A percentile compares a stretch with the other conserved stretches of the same genome.
Evolutionary conservation across 2,113 vertebrate genomes (phyloP).

Genomic region (Paratilapia polleni): DNA sequence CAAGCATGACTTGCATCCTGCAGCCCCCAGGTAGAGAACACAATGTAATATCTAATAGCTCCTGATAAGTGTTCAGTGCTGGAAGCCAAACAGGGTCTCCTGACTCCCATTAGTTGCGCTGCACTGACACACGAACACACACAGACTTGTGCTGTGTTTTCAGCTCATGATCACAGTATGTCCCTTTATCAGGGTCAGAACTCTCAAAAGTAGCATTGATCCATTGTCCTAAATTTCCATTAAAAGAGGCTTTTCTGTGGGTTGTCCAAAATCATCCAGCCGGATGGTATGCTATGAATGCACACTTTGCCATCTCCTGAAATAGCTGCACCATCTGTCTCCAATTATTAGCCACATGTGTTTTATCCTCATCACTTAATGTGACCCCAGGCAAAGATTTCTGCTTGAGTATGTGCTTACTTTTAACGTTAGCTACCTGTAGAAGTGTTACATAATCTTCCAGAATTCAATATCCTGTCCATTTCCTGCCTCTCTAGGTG

Average conservation of each 20-base stretch:
- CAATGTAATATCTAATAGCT: conserved; percentile 47
- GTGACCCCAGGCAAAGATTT: conserved; percentile 3
- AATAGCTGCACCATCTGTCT: not conserved
- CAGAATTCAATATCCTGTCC: conserved; percentile 73
- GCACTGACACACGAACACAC: conserved; percentile 35
- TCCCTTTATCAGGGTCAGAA: not conserved
- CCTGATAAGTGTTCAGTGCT: conserved; percentile 40
- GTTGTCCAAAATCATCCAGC: not conserved
- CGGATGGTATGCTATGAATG: not conserved
- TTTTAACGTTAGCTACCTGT: conserved; percentile 43
- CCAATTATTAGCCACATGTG: conserved; percentile 17
- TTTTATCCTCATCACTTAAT: conserved; percentile 19
- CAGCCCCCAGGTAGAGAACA: conserved; percentile 50
- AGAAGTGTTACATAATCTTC: conserved; percentile 51
- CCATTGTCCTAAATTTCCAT: not conserved
- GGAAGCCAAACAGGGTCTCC: conserved; percentile 49
- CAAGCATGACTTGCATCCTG: conserved; percentile 9
- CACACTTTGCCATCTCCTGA: not conserved
- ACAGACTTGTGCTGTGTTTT: not conserved
- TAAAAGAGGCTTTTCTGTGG: conserved; percentile 5
- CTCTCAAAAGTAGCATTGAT: not conserved
- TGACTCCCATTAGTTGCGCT: conserved; percentile 56
- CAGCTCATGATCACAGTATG: conserved; percentile 16
- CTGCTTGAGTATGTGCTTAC: not conserved
- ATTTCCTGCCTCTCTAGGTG: conserved; percentile 64